A percentile compares a stretch with the other conserved stretches of the same genome.
Conservation (phyloP, 2,888 invertebrate species). For the Epistrophella euchroma region DNA sequence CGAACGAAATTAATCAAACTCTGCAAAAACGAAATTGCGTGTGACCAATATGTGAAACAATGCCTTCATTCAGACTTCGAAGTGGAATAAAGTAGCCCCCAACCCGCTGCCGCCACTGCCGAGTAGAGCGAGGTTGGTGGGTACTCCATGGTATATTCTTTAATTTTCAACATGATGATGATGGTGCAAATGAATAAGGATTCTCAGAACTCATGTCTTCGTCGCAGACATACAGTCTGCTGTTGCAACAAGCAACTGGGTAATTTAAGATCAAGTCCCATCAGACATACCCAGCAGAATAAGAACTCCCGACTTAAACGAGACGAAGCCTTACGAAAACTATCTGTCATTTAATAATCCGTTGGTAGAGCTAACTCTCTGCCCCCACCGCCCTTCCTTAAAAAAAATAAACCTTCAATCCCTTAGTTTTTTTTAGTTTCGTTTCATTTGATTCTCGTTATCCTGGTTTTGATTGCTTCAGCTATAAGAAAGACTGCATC, state of each 20-base stretch:
- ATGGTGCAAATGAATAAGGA: constrained; percentile 62
- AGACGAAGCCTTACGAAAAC: constrained; percentile 74
- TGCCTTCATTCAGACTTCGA: constrained; percentile 38
- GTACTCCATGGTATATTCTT: background rate
- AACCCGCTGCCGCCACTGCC: no score
- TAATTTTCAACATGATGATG: background rate
- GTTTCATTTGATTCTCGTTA: constrained; percentile 71
- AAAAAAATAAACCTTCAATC: background rate
- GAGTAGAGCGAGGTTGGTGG: no score
- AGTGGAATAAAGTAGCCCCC: constrained; percentile 8
- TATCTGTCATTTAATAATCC: constrained; percentile 75
- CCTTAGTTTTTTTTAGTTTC: constrained; percentile 35
- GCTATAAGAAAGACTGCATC: constrained; percentile 43
- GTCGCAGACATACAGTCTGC: constrained; percentile 74
- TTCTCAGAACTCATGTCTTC: constrained; percentile 64
- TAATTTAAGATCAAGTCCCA: constrained; percentile 72
- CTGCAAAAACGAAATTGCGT: constrained; percentile 42
- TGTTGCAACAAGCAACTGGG: constrained; percentile 34
- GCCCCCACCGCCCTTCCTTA: background rate
- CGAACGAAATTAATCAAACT: constrained; percentile 49
- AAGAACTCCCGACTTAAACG: constrained; percentile 65
- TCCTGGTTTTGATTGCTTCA: constrained; percentile 65
- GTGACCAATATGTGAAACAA: constrained; percentile 47
- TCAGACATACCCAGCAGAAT: constrained; percentile 40
- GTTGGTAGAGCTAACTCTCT: constrained; percentile 9